Conservation (phyloP, 2,888 invertebrate genomes). For the Trichopoda pennipes region DNA sequence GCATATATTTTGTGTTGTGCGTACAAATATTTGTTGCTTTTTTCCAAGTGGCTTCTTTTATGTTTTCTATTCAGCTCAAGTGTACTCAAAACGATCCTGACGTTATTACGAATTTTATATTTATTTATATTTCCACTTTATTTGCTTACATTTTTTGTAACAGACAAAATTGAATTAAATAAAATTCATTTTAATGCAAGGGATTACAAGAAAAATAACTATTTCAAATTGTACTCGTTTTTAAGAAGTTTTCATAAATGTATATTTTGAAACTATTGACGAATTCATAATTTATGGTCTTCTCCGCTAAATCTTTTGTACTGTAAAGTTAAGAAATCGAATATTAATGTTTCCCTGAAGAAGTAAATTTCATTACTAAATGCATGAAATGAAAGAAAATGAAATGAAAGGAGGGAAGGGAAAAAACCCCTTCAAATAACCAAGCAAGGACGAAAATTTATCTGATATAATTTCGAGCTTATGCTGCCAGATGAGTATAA, state of each 20-base stretch:
- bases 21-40: conserved; percentile 27
- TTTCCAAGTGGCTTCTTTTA: conserved; percentile 4
- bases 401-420: too few species aligned
- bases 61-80: conserved; percentile 47
- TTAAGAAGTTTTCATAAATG: not conserved
- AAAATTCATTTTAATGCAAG: conserved; percentile 69
- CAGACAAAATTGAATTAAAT: conserved; percentile 69
- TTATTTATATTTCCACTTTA: conserved; percentile 20
- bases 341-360: too few species aligned
- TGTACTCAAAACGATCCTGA: conserved; percentile 56
- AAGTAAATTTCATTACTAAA: too few species aligned
- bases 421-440: too few species aligned
- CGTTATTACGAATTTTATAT: conserved; percentile 28
- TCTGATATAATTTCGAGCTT: too few species aligned
- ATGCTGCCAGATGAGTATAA: too few species aligned
- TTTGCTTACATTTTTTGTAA: conserved; percentile 9
- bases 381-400: too few species aligned
- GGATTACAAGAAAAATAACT: conserved; percentile 34
- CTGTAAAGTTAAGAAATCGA: too few species aligned
- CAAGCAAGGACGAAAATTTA: too few species aligned
- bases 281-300: too few species aligned
- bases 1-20: not conserved
- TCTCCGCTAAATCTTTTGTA: too few species aligned
- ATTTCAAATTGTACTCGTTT: not conserved
- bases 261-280: too few species aligned